Conservation (phyloP, 2,797 vertebrate species). For the Spondyliosoma cantharus region DNA sequence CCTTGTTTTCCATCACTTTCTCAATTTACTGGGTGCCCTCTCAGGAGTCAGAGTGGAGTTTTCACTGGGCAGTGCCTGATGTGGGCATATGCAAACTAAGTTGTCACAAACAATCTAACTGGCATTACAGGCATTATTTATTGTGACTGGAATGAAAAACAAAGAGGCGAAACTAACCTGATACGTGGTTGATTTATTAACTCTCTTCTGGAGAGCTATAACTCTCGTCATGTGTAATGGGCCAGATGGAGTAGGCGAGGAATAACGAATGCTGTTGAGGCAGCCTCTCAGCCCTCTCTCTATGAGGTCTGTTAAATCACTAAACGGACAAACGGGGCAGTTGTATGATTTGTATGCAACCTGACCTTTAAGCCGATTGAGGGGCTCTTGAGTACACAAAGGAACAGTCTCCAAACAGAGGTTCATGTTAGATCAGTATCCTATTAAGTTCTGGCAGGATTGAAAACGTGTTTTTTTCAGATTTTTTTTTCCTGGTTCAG, state of each 20-base stretch:
- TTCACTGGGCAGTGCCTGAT: conserved; percentile 15
- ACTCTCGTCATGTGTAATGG: conserved; percentile 66
- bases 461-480: conserved; percentile 32
- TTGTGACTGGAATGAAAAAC: conserved; percentile 65
- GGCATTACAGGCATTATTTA: conserved; percentile 64
- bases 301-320: conserved; percentile 69
- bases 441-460: conserved; percentile 58
- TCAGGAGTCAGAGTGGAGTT: conserved; percentile 34
- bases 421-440: conserved; percentile 66
- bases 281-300: conserved; percentile 61
- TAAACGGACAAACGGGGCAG: conserved; percentile 70
- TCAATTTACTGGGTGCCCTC: conserved; percentile 44
- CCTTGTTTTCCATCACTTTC: conserved; percentile 52
- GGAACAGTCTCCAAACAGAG: conserved; percentile 66
- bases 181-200: conserved; percentile 73
- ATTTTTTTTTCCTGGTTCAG: neutral
- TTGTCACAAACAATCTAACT: conserved; percentile 62
- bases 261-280: conserved; percentile 54
- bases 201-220: conserved; percentile 59
- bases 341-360: conserved; percentile 75
- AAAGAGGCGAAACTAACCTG: conserved; percentile 66
- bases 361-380: conserved; percentile 78
- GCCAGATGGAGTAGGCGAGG: conserved; percentile 60
- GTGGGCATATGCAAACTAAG: conserved; percentile 37
- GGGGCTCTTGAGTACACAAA: conserved; percentile 65